Evolutionary conservation across 1,140 invertebrate genomes (phyloP).

Genomic region (Nylanderia fulva): DNA sequence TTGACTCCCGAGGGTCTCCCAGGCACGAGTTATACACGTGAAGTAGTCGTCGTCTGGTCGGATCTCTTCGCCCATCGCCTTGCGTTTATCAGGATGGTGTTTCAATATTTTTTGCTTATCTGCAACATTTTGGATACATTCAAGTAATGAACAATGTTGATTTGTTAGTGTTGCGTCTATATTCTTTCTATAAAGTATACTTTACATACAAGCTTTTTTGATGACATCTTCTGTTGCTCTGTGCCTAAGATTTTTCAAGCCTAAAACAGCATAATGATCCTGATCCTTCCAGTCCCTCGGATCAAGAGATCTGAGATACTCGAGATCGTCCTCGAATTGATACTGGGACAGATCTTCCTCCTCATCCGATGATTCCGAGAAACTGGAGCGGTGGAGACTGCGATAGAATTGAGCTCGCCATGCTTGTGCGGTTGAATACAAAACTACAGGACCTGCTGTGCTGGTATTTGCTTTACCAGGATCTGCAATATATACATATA

Average conservation of each 20-base stretch:
- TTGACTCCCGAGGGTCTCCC: constrained; percentile 95
- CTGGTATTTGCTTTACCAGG: constrained; percentile 29
- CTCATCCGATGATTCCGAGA: constrained; percentile 81
- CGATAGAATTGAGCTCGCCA: constrained; percentile 80
- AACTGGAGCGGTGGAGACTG: constrained; percentile 57
- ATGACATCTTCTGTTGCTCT: constrained; percentile 96
- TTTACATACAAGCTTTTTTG: constrained; percentile 94
- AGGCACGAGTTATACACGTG: constrained; percentile 99
- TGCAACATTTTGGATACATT: constrained; percentile 76
- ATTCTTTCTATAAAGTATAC: constrained; percentile 62
- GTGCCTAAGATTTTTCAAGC: constrained; percentile 92
- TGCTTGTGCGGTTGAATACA: constrained; percentile 80
- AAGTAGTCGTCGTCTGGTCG: constrained; percentile 97
- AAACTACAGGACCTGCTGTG: constrained; percentile 75
- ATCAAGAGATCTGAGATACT: constrained; percentile 95
- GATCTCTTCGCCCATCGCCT: constrained; percentile 94
- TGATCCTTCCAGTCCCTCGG: constrained; percentile 99
- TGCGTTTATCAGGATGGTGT: constrained; percentile 99
- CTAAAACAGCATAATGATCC: constrained; percentile 98
- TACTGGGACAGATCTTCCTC: constrained; percentile 88
- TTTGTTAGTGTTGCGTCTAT: constrained; percentile 14
- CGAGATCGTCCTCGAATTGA: constrained; percentile 92
- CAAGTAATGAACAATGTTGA: not conserved
- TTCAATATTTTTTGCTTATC: constrained; percentile 95
- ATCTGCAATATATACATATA: constrained; percentile 52